Base-by-base conservation (phyloP, 2,888 invertebrate species). In the Desoria tigrina region DNA sequence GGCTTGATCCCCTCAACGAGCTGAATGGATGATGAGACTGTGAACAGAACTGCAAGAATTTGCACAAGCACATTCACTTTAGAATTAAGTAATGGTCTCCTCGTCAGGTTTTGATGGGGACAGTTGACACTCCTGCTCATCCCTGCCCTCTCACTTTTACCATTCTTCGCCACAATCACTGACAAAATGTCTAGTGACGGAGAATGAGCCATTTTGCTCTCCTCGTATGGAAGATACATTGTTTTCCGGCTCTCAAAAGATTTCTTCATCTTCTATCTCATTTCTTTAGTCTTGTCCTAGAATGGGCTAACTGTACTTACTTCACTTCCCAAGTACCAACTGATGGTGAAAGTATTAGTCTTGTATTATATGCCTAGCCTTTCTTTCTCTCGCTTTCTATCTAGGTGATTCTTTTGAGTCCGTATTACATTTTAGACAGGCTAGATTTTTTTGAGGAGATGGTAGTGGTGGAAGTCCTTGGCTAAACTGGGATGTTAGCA, bases 21-120 rank as follows among this genome's bases (percentile, higher is more conserved):
- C 3, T 16, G 16, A 57, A 42, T 14, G 4, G 37, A 14, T 2
- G 14, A 16, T 14, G 37, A 37, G 23, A 42, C 6, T 23, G 42
- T 4, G 57, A 39, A 6, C 14, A 42, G 23, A 57, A 57, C n/a
- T n/a, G 57, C 42, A 2, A 57, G 42, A 42, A 57, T 18, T 57
- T 57, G 16, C 57, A 57, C 42, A 57, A 57, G 57, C 18, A 57
- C 57, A 57, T 42, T 57, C 57, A 37, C 57, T 39, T 57, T 57
- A 42, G 55, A 27, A 55, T 55, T 23, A 51, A 26, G 55, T 55
- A 55, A 55, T 51, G 21, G 26, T 23, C 11, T 57, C 18, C 57
- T 42, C 11, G 4, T n/a, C 39, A 57, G 7, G 37, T 57, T 57
- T 57, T 57, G 57, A 57, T 57, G 42, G 26, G 21, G 23, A 11